Base-by-base conservation (phyloP, 2,888 invertebrate genomes). In the Melanchra persicariae region DNA sequence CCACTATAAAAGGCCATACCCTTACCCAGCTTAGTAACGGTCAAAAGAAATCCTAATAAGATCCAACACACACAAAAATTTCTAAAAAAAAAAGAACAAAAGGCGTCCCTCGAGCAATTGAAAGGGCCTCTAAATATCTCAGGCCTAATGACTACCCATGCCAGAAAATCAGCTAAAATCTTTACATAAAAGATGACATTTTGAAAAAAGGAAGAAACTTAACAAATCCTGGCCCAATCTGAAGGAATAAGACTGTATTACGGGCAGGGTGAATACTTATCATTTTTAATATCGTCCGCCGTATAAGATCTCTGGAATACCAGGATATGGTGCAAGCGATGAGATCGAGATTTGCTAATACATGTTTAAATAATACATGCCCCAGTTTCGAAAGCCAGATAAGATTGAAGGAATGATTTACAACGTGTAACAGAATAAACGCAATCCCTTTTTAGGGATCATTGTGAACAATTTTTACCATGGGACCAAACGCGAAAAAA, bases 271-370 rank as follows among this genome's bases (percentile, higher is more conserved):
- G 85, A 87, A 89, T 88, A 88, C 89, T 88, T 88, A 87, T 88
- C 87, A 89, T 89, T 89, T 89, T 88, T 80, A 89, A 89, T 89
- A 89, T 88, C 87, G 85, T 80, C 85, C 79, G 74, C 63, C 84
- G 78, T 74, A 78, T 76, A 77, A 85, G 67, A 79, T 77, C 73
- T 76, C 72, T 64, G 60, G 81, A 74, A 87, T 88, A 84, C 85
- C 81, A 67, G 0, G 24, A 69, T 70, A 17, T 37, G 81, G 80
- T 37, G n/a, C 40, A 81, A 72, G 71, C 66, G 19, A 43, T 0
- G 51, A 59, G 71, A 17, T 52, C 2, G 3, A 43, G 57, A 7
- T 12, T 12, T 2, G 37, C 3, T 37, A 1, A 37, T 26, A 26
- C 5, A 37, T 1, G 5, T 52, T 52, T 8, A 2, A 37, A 62